Conservation (phyloP, 2,113 vertebrate species). For the Xenopus laevis region DNA sequence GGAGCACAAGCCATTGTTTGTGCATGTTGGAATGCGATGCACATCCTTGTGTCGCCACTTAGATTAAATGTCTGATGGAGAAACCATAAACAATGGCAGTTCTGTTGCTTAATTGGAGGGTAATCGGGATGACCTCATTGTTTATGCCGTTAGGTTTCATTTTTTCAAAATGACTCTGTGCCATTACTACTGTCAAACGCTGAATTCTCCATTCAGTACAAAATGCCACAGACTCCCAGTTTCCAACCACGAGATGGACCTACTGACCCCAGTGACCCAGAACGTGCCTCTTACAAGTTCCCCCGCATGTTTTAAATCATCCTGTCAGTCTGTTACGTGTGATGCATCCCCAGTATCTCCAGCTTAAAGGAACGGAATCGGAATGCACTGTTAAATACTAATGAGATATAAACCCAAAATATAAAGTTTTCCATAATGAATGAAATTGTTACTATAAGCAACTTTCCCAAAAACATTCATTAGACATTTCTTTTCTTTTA, state of each 20-base stretch:
- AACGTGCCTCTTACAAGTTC: not conserved
- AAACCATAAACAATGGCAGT: slow-evolving; percentile 18
- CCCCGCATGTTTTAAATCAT: not conserved
- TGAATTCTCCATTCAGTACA: not conserved
- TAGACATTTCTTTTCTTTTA: no score
- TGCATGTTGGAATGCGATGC: not conserved
- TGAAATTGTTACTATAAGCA: no score
- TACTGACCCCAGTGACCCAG: no score
- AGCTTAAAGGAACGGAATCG: no score
- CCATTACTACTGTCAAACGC: not conserved
- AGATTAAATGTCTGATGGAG: slow-evolving; percentile 37
- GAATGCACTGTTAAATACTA: no score
- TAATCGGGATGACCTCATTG: slow-evolving; percentile 17
- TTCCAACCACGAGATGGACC: not conserved
- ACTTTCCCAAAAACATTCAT: no score
- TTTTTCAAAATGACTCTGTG: slow-evolving; percentile 14
- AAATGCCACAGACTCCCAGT: not conserved
- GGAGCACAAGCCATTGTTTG: slow-evolving; percentile 3
- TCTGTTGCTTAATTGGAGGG: slow-evolving; percentile 1
- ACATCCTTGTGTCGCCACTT: slow-evolving; percentile 23
- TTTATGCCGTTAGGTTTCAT: slow-evolving; percentile 26
- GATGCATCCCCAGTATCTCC: no score
- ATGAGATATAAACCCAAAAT: no score
- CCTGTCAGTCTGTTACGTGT: no score
- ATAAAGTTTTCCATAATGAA: no score